phyloP scores from a whole-genome alignment of 2,113 vertebrate species.

The Bucco capensis region DNA sequence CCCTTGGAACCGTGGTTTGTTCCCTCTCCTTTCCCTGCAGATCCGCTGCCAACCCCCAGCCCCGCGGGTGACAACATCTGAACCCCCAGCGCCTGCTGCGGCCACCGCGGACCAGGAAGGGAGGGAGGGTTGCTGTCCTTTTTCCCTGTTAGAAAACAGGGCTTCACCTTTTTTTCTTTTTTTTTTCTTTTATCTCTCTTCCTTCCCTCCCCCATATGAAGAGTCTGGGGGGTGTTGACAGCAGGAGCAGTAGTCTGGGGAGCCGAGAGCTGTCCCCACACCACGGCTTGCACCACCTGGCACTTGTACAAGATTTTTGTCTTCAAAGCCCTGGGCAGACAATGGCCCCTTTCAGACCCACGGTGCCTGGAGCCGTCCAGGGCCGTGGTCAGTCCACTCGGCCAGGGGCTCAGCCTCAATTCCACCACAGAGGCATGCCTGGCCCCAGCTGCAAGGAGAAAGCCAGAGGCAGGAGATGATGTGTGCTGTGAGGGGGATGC shows the following conservation, averaged over 20 bases:
- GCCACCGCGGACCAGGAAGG: not conserved
- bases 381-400: not conserved
- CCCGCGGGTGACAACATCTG: slow-evolving; percentile 48
- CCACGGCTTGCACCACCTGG: not conserved
- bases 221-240: slow-evolving; percentile 32
- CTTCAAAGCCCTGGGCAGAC: slow-evolving; percentile 52
- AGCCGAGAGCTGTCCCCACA: not conserved
- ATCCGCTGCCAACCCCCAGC: slow-evolving; percentile 37
- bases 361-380: not conserved
- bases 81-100: not conserved
- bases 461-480: not conserved
- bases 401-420: not conserved
- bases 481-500: not conserved
- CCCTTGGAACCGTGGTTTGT: slow-evolving; percentile 78
- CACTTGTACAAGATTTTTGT: slow-evolving; percentile 34
- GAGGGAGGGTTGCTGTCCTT: not conserved
- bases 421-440: not conserved
- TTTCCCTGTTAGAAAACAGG: not conserved
- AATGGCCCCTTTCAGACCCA: slow-evolving; percentile 39
- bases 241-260: not conserved
- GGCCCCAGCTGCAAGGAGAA: rapidly evolving
- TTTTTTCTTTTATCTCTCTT: not conserved
- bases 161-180: not conserved
- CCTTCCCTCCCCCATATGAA: too few relatives aligned
- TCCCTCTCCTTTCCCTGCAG: slow-evolving; percentile 70